A percentile compares a stretch with the other conserved stretches of the same genome.
phyloP scores from a whole-genome alignment of 2,888 invertebrate genomes.

The Lasioglossum leucozonium region DNA sequence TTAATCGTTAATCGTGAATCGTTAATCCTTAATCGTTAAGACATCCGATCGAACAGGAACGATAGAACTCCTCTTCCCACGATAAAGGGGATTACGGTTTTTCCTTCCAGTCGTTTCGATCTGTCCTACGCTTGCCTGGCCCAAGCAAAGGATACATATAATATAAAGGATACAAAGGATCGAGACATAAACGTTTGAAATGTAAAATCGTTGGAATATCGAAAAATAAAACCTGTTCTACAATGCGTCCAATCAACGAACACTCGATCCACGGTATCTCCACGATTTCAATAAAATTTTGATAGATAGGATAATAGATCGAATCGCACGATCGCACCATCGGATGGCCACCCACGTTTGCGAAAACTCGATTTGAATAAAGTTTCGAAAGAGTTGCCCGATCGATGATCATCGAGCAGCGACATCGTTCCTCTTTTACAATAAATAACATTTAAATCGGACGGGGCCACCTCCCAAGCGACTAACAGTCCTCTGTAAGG shows the following conservation, averaged over 20 bases:
- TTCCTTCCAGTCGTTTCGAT: slow-evolving; percentile 55
- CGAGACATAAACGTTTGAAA: too few species aligned
- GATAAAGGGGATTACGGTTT: slow-evolving; percentile 49
- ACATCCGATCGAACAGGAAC: neutral
- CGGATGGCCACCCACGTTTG: neutral
- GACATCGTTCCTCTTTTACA: neutral
- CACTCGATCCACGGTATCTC: too few species aligned
- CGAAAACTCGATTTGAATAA: neutral
- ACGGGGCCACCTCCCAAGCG: neutral
- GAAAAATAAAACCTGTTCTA: too few species aligned
- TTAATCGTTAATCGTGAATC: too few species aligned
- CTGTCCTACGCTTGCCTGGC: slow-evolving; percentile 58
- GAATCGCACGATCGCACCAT: neutral
- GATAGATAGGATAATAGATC: neutral
- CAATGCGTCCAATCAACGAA: neutral
- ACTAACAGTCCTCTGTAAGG: too few species aligned
- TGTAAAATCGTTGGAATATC: too few species aligned
- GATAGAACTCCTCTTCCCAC: slow-evolving; percentile 20
- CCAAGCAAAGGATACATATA: too few species aligned
- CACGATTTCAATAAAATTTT: too few species aligned
- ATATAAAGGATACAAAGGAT: too few species aligned
- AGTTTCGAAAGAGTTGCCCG: too few species aligned
- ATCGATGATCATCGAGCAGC: too few species aligned
- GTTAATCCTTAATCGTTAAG: too few species aligned
- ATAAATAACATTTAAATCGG: neutral